phyloP scores from a whole-genome alignment of 2,888 invertebrate species.

The Sepioteuthis lessoniana region DNA sequence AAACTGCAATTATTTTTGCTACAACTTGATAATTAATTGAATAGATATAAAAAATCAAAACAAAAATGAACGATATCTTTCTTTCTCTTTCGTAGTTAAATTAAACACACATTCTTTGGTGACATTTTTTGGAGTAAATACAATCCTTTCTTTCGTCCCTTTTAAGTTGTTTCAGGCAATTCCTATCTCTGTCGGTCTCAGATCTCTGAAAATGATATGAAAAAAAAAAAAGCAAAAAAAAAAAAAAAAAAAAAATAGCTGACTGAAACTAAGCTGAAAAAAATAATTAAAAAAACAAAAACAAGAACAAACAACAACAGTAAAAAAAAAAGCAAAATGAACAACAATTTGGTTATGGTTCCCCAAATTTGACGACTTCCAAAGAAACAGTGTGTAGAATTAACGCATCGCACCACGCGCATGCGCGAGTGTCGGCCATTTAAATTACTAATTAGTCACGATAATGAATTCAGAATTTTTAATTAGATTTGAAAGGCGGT shows the following conservation, averaged over 20 bases:
- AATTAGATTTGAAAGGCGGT: background rate
- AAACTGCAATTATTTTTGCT: too few relatives aligned
- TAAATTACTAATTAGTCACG: constrained; percentile 20
- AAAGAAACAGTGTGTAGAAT: background rate
- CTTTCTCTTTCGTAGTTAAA: background rate
- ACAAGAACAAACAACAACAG: background rate
- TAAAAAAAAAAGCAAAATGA: background rate
- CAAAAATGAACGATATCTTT: too few relatives aligned
- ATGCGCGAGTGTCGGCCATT: constrained; percentile 11
- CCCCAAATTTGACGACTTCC: background rate
- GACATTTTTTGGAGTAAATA: background rate
- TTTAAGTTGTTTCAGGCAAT: background rate
- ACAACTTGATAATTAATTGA: too few relatives aligned
- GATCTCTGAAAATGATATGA: background rate
- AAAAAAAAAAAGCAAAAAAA: background rate
- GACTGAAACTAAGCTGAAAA: too few relatives aligned
- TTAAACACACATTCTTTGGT: background rate
- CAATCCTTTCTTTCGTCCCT: background rate
- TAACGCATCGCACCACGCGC: background rate
- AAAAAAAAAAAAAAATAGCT: too few relatives aligned
- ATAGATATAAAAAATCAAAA: too few relatives aligned
- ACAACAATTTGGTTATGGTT: background rate
- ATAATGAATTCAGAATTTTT: constrained; percentile 33
- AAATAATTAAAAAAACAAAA: background rate
- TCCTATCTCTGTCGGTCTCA: background rate